Evolutionary conservation across 2,113 vertebrate species (phyloP).

Genomic region (Tiliqua scincoides): DNA sequence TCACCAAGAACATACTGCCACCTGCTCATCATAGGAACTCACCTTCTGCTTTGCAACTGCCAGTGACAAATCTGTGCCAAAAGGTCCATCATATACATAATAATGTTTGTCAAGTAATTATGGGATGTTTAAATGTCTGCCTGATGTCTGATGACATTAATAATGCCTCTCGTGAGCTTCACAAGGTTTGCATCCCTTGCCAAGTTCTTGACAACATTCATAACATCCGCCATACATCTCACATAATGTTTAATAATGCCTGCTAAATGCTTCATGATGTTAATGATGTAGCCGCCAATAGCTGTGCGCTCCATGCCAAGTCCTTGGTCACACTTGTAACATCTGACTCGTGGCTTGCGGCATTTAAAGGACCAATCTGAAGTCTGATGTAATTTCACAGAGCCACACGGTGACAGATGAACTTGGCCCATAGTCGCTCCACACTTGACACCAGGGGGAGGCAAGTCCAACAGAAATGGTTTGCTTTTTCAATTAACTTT

Average conservation of each 20-base stretch:
- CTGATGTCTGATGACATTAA: not conserved
- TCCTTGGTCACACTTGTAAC: not conserved
- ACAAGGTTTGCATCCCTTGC: not conserved
- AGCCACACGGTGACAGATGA: not conserved
- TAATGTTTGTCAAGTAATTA: not conserved
- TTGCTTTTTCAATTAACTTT: slow-evolving; percentile 1
- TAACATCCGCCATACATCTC: slow-evolving; percentile 22
- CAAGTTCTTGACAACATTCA: slow-evolving; percentile 5
- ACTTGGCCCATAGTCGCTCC: not conserved
- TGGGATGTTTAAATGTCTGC: slow-evolving; percentile 12
- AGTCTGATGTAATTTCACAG: not conserved
- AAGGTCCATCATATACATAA: not conserved
- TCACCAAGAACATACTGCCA: not conserved
- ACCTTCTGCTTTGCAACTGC: not conserved
- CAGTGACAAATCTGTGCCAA: not conserved
- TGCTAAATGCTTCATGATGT: slow-evolving; percentile 21
- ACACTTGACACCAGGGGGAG: not conserved
- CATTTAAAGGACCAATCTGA: accelerated
- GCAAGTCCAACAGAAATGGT: not conserved
- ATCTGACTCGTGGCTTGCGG: not conserved
- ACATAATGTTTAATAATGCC: slow-evolving; percentile 16
- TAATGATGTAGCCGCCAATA: not conserved
- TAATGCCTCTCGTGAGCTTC: slow-evolving; percentile 6
- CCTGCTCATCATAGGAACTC: not conserved
- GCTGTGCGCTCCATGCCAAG: not conserved